These are phyloP conservation scores for Mesorhabditis sp. DNA, from an alignment of 2,888 invertebrate species.

Conservation along the genomic window DNA sequence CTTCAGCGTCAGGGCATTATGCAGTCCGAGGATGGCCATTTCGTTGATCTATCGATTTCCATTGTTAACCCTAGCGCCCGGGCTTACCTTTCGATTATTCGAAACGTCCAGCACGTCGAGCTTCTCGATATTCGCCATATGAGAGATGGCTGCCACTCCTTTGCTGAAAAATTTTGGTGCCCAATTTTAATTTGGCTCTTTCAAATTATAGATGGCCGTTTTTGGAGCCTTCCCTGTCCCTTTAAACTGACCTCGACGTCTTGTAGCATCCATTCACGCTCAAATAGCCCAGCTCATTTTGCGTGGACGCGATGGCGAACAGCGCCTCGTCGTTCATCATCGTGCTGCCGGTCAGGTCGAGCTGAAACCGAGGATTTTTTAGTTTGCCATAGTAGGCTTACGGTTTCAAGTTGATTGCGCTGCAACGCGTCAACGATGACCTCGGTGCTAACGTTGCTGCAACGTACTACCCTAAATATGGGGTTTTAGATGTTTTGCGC, in stretches of 20 bases:
- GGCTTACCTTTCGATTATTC: slow-evolving; percentile 16
- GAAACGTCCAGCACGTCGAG: slow-evolving; percentile 21
- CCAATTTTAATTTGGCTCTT: background rate
- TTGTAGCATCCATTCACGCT: slow-evolving; percentile 21
- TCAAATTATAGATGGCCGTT: background rate
- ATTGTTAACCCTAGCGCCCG: background rate
- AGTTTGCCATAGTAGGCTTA: background rate
- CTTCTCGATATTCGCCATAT: slow-evolving; percentile 19
- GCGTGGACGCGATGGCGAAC: slow-evolving; percentile 23
- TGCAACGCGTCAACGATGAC: slow-evolving; percentile 19
- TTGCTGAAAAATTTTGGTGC: slow-evolving; percentile 16
- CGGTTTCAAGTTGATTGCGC: slow-evolving; percentile 17
- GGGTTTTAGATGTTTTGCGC: too few relatives aligned
- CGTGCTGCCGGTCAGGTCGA: slow-evolving; percentile 20
- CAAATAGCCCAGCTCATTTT: slow-evolving; percentile 18
- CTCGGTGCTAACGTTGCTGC: background rate
- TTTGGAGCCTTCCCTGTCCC: background rate
- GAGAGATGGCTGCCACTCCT: slow-evolving; percentile 25
- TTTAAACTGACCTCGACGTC: slow-evolving; percentile 20
- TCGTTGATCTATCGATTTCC: slow-evolving; percentile 16
- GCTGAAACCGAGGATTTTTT: slow-evolving; percentile 13
- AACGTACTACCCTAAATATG: background rate
- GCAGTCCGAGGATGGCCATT: slow-evolving; percentile 22
- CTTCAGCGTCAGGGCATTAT: slow-evolving; percentile 27
- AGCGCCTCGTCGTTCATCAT: slow-evolving; percentile 26